These are phyloP conservation scores for Muscicapa striata DNA, from an alignment of 2,797 vertebrate species.

Conservation along the genomic window DNA sequence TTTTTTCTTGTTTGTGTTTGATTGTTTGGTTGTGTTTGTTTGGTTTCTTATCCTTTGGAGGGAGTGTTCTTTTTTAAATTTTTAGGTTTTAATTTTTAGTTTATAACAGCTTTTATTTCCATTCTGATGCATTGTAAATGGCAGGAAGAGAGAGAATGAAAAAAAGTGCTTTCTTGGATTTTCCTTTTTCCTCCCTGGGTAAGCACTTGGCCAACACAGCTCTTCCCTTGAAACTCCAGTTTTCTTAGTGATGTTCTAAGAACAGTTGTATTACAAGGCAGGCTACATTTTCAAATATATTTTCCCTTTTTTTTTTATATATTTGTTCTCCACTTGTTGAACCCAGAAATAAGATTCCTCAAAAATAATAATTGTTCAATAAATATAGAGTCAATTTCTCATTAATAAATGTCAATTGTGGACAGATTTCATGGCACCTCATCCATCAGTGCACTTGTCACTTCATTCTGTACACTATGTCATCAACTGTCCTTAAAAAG, in stretches of 20 bases:
- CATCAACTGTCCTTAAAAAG: neutral
- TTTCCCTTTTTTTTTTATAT: neutral
- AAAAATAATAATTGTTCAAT: neutral
- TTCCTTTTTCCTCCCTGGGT: neutral
- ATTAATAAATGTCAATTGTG: neutral
- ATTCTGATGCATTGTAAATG: neutral
- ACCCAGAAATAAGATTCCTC: neutral
- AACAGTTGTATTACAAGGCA: neutral
- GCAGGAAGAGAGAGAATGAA: neutral
- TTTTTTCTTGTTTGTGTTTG: neutral
- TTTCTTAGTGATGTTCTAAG: neutral
- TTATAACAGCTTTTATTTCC: neutral
- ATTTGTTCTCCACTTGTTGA: neutral
- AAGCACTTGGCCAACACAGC: neutral
- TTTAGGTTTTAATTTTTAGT: neutral
- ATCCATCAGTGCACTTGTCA: neutral
- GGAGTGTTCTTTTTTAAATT: neutral
- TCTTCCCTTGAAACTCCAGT: neutral
- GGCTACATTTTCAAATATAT: neutral
- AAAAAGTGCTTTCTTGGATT: neutral
- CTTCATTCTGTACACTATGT: neutral
- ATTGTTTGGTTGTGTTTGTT: neutral
- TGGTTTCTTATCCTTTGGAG: accelerated
- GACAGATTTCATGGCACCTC: neutral
- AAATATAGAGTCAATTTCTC: neutral